These are phyloP conservation scores for Stenolophus ochropezus DNA, from an alignment of 2,888 invertebrate genomes.

Conservation along the genomic window DNA sequence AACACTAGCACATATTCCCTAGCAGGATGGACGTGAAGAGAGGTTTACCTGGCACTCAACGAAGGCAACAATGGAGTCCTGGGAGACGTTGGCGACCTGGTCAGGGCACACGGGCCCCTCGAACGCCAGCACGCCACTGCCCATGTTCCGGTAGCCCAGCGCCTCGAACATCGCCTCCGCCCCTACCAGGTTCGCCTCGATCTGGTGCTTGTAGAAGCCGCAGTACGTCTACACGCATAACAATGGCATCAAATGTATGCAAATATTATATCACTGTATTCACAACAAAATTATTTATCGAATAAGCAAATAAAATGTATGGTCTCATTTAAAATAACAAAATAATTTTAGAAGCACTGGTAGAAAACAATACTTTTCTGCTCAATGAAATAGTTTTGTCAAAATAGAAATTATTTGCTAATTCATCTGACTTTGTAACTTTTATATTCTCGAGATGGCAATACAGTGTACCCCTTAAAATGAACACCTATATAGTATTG, in stretches of 20 bases:
- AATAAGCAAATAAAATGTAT: too few species aligned
- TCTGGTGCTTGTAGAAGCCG: constrained; percentile 91
- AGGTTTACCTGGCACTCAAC: constrained; percentile 86
- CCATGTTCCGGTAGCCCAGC: constrained; percentile 86
- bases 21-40: background rate
- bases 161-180: constrained; percentile 85
- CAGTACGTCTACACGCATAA: constrained; percentile 89
- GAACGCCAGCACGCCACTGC: constrained; percentile 77
- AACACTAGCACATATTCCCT: background rate
- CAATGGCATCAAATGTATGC: constrained; percentile 65
- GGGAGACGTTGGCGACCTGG: constrained; percentile 84
- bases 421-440: too few species aligned
- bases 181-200: constrained; percentile 86
- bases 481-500: too few species aligned
- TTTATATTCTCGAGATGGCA: too few species aligned
- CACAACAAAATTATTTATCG: too few species aligned
- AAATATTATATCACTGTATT: constrained; percentile 30
- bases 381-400: too few species aligned
- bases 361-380: too few species aligned
- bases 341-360: too few species aligned
- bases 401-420: too few species aligned
- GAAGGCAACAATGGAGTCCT: constrained; percentile 90
- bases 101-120: constrained; percentile 89
- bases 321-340: too few species aligned
- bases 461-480: too few species aligned